These are phyloP conservation scores for Carlito syrichta DNA, from an alignment of 2,113 vertebrate species.

Conservation along the genomic window DNA sequence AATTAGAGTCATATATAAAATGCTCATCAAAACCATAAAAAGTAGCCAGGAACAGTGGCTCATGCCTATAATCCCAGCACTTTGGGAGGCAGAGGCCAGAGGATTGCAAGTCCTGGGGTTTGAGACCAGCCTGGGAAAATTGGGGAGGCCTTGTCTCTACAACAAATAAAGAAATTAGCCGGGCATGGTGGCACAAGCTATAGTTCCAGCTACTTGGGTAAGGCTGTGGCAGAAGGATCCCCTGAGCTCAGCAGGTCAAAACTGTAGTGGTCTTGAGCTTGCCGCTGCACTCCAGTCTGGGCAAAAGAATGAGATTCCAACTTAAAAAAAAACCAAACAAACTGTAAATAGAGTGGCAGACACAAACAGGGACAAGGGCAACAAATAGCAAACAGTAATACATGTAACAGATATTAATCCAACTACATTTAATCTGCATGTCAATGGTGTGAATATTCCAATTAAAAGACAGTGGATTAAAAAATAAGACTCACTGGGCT, in stretches of 20 bases:
- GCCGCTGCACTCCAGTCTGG: not conserved
- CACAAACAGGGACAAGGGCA: too few relatives aligned
- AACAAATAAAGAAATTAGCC: not conserved
- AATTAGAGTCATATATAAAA: not conserved
- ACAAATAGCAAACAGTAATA: not conserved
- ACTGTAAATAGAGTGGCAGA: too few relatives aligned
- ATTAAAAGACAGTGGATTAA: not conserved
- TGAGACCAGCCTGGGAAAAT: not conserved
- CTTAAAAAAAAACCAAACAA: not conserved
- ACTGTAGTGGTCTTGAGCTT: not conserved
- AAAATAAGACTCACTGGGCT: not conserved
- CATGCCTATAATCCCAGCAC: not conserved
- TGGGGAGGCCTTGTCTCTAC: not conserved
- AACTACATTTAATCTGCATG: not conserved
- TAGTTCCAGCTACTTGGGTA: not conserved
- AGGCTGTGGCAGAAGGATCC: not conserved
- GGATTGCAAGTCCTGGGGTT: not conserved
- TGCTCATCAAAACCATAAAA: not conserved
- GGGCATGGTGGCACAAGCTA: rapidly evolving
- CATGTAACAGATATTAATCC: not conserved
- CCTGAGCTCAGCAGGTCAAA: not conserved
- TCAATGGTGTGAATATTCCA: not conserved
- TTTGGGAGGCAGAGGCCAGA: not conserved
- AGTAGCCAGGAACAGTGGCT: not conserved
- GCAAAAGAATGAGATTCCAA: not conserved